phyloP scores from a whole-genome alignment of 2,113 vertebrate genomes.

The Carassius carassius region DNA sequence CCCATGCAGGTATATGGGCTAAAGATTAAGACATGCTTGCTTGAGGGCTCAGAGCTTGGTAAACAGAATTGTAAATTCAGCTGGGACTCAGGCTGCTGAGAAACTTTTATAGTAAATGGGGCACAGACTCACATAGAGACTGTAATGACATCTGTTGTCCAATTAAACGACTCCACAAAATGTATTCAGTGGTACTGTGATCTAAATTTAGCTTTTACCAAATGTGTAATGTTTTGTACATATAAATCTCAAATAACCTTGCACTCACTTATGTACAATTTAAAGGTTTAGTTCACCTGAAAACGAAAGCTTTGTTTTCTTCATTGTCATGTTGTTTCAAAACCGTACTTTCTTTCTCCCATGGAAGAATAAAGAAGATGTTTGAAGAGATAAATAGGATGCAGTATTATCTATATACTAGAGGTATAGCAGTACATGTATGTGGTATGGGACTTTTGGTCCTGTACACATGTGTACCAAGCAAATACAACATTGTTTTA shows the following conservation, averaged over 20 bases:
- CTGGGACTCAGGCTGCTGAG: slow-evolving; percentile 14
- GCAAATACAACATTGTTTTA: too few relatives aligned
- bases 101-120: slow-evolving; percentile 37
- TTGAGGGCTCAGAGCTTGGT: neutral
- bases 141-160: slow-evolving; percentile 15
- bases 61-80: slow-evolving; percentile 28
- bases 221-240: neutral
- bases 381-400: neutral
- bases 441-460: too few relatives aligned
- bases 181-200: neutral
- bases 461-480: too few relatives aligned
- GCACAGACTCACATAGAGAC: slow-evolving; percentile 27
- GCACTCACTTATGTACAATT: neutral
- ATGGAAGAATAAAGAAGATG: neutral
- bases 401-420: neutral
- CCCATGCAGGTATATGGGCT: slow-evolving; percentile 7
- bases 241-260: too few relatives aligned
- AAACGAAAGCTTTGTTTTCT: too few relatives aligned
- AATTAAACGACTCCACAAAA: neutral
- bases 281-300: too few relatives aligned
- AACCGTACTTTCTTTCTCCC: neutral
- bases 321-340: neutral
- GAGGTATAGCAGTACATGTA: too few relatives aligned
- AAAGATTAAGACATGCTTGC: slow-evolving; percentile 17
- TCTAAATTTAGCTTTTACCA: slow-evolving; percentile 12